Percentiles rank a stretch among this genome's conserved stretches.
Conservation (phyloP, 2,888 invertebrate genomes). For the Caenorhabditis wallacei region DNA sequence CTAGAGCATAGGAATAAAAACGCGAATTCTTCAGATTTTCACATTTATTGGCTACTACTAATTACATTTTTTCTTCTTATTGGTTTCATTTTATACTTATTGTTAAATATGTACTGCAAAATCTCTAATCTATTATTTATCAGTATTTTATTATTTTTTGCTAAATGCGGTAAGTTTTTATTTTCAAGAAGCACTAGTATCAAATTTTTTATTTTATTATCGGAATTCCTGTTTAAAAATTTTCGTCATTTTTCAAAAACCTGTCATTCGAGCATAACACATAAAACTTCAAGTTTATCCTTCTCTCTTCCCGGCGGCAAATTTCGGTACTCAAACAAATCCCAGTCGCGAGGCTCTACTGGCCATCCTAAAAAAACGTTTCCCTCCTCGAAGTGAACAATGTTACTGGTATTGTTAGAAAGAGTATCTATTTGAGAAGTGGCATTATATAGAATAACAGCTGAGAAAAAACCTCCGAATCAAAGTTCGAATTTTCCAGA, state of each 20-base stretch:
- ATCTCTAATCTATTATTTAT: slow-evolving; percentile 38
- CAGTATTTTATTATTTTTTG: slow-evolving; percentile 45
- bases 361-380: slow-evolving; percentile 44
- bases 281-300: slow-evolving; percentile 39
- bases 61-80: slow-evolving; percentile 10
- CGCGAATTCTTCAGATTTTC: slow-evolving; percentile 27
- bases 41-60: slow-evolving; percentile 8
- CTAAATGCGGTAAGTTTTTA: slow-evolving; percentile 59
- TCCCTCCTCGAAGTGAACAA: not conserved
- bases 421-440: slow-evolving; percentile 33
- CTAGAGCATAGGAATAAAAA: slow-evolving; percentile 59
- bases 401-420: not conserved
- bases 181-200: not conserved
- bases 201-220: too few species aligned
- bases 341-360: slow-evolving; percentile 14
- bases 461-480: not conserved
- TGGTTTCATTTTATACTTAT: not conserved
- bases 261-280: slow-evolving; percentile 44
- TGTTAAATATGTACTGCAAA: slow-evolving; percentile 57
- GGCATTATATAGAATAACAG: slow-evolving; percentile 10
- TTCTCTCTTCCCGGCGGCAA: slow-evolving; percentile 25
- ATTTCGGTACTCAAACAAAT: slow-evolving; percentile 52
- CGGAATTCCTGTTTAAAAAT: not conserved
- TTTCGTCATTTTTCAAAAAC: slow-evolving; percentile 1
- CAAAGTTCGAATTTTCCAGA: slow-evolving; percentile 23